phyloP scores from a whole-genome alignment of 2,888 invertebrate species.

The Branchinecta sandiegonensis region DNA sequence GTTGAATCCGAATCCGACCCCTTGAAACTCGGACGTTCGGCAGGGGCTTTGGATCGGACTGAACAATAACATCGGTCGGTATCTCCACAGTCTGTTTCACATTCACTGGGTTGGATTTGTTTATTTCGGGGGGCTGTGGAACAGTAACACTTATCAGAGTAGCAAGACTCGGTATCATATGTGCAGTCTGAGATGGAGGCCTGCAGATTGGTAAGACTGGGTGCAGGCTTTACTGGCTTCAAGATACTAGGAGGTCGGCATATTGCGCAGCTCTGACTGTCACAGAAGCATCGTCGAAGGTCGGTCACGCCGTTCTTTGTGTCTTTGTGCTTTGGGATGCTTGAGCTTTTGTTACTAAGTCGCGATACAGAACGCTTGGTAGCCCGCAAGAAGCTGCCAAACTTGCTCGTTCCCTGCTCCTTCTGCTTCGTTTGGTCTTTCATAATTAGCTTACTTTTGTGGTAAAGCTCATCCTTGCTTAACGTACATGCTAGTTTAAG shows the following conservation, averaged over 20 bases:
- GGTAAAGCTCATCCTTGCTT: constrained; percentile 81
- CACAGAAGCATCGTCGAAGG: neutral
- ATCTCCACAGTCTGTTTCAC: constrained; percentile 63
- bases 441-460: constrained; percentile 78
- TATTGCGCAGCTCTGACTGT: neutral
- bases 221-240: neutral
- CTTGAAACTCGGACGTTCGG: constrained; percentile 29
- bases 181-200: constrained; percentile 47
- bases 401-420: neutral
- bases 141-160: constrained; percentile 66
- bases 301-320: neutral
- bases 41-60: constrained; percentile 26
- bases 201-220: neutral
- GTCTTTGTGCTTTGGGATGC: neutral
- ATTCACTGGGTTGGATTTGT: constrained; percentile 40
- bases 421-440: constrained; percentile 47
- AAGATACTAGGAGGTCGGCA: neutral
- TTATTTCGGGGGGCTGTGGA: constrained; percentile 30
- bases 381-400: constrained; percentile 26
- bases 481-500: constrained; percentile 70
- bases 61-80: constrained; percentile 33
- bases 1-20: constrained; percentile 29
- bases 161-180: constrained; percentile 66
- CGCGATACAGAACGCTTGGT: constrained; percentile 28
- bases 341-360: constrained; percentile 23